phyloP scores from a whole-genome alignment of 1,140 invertebrate species.

The Lepidurus arcticus region DNA sequence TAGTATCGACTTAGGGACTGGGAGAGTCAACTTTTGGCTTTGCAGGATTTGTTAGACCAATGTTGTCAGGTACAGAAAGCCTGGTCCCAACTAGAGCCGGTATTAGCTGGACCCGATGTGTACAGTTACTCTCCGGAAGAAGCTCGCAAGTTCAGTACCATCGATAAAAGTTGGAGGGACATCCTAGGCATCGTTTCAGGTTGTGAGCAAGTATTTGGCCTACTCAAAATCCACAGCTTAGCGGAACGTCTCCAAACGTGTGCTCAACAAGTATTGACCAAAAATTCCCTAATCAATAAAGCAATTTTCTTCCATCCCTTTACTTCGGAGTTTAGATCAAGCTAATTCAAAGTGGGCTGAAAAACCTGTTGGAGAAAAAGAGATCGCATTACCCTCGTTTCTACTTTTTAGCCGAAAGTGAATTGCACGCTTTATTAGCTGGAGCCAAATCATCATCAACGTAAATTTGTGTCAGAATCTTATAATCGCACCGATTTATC shows the following conservation, averaged over 20 bases:
- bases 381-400: slow-evolving; percentile 88
- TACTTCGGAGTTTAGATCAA: slow-evolving; percentile 51
- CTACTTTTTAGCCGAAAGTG: slow-evolving; percentile 96
- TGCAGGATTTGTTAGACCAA: slow-evolving; percentile 90
- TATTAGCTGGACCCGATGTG: slow-evolving; percentile 96
- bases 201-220: slow-evolving; percentile 74
- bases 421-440: slow-evolving; percentile 89
- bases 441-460: slow-evolving; percentile 7
- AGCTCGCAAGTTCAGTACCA: slow-evolving; percentile 79
- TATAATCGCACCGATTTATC: neutral
- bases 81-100: slow-evolving; percentile 96
- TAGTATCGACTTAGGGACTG: slow-evolving; percentile 54
- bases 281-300: slow-evolving; percentile 2
- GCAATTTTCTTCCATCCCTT: slow-evolving; percentile 30
- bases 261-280: slow-evolving; percentile 38
- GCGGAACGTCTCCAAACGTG: slow-evolving; percentile 25
- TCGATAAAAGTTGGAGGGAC: slow-evolving; percentile 92
- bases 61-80: slow-evolving; percentile 93
- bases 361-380: slow-evolving; percentile 94
- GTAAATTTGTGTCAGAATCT: neutral
- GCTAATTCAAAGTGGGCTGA: slow-evolving; percentile 84
- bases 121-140: slow-evolving; percentile 77
- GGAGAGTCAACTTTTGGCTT: slow-evolving; percentile 67
- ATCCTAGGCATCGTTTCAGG: slow-evolving; percentile 78
- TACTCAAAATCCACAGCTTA: slow-evolving; percentile 75